A percentile compares a stretch with the other conserved stretches of the same genome.
Evolutionary conservation across 2,113 vertebrate genomes (phyloP).

Genomic region (Rhegmatorhina hoffmannsi): DNA sequence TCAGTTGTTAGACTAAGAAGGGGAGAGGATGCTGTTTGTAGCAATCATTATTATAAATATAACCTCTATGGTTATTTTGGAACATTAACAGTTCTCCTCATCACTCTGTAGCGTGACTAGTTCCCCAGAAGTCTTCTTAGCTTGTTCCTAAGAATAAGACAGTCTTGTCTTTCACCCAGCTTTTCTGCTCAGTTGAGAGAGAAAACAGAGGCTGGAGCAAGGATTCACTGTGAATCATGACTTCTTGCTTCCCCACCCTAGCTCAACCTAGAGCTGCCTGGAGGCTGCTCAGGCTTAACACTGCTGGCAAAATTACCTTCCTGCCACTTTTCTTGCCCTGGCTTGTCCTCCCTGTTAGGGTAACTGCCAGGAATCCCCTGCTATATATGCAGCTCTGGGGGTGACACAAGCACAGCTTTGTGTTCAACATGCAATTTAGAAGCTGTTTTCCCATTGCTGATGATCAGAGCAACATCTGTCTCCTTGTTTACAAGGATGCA

Average conservation of each 20-base stretch:
- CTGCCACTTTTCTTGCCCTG: not conserved
- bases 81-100: not conserved
- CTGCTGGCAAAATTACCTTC: not conserved
- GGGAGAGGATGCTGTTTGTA: not conserved
- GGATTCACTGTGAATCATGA: not conserved
- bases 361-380: slow-evolving; percentile 22
- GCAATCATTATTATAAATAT: not conserved
- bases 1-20: not conserved
- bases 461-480: slow-evolving; percentile 26
- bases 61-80: not conserved
- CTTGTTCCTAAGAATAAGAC: not conserved
- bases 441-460: not conserved
- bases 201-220: not conserved
- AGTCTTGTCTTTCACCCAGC: not conserved
- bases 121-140: not conserved
- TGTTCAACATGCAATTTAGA: not conserved
- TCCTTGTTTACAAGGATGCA: slow-evolving; percentile 16
- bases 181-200: not conserved
- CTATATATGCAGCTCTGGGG: not conserved
- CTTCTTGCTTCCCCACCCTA: not conserved
- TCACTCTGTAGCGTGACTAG: not conserved
- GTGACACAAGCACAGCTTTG: slow-evolving; percentile 20
- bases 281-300: not conserved
- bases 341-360: not conserved
- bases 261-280: not conserved